Conservation (phyloP, 2,113 vertebrate genomes). For the Alosa alosa region DNA sequence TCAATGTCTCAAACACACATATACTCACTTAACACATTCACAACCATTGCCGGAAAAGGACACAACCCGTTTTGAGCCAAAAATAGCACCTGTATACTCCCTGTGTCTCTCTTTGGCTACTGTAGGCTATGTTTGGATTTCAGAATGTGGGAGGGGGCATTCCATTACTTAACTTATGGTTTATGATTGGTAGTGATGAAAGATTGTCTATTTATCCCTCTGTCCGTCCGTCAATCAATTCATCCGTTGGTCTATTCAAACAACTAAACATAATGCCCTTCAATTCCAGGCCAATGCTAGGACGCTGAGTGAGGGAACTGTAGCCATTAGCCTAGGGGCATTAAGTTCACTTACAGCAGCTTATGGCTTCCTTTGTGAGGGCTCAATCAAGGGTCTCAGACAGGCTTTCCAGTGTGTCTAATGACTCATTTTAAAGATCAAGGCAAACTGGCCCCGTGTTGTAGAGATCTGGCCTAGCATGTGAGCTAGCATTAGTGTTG, state of each 20-base stretch:
- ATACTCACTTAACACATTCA: slow-evolving; percentile 37
- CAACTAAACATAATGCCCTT: not conserved
- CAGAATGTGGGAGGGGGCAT: slow-evolving; percentile 18
- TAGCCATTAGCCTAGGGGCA: not conserved
- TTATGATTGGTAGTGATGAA: not conserved
- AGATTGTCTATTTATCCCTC: not conserved
- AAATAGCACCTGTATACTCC: slow-evolving; percentile 61
- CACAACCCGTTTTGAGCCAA: slow-evolving; percentile 60
- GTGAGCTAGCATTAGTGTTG: not conserved
- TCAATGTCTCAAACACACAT: slow-evolving; percentile 16
- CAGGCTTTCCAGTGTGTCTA: not conserved
- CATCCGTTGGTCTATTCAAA: not conserved
- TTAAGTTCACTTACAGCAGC: not conserved
- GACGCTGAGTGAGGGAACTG: not conserved
- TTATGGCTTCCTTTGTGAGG: not conserved
- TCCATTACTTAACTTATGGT: not conserved
- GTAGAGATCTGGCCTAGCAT: not conserved
- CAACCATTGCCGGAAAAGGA: slow-evolving; percentile 65
- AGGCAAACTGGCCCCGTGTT: not conserved
- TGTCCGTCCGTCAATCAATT: not conserved
- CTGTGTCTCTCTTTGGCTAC: slow-evolving; percentile 25
- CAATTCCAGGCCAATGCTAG: not conserved
- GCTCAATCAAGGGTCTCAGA: not conserved
- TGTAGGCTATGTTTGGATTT: slow-evolving; percentile 36
- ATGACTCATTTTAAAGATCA: slow-evolving; percentile 2